Base-by-base conservation (phyloP, 2,113 vertebrate species). In the Uria lomvia region DNA sequence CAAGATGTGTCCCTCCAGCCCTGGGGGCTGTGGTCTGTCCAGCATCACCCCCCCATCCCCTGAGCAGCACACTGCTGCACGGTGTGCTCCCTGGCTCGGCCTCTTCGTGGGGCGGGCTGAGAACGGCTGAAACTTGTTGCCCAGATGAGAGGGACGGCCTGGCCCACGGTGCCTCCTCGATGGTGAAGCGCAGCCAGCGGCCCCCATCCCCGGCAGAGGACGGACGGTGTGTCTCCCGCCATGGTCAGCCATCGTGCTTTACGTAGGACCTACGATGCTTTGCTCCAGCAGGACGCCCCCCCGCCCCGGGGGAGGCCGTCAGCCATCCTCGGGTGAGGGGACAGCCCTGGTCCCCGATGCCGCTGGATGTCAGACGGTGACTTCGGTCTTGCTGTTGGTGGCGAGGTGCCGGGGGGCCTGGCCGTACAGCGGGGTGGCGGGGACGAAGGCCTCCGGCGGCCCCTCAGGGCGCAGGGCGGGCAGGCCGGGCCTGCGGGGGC, bases 351-450 rank as follows among this genome's bases (percentile, higher is more conserved):
- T 19, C 20, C 49, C 23, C 16, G 4, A 0, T 38, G 49, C 58
- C 1, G 5, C 40, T 1, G n/a, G 53, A 53, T 5, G 53, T 99
- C 98, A 99, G 96, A 99, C 99, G 2, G 99, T 99, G 95, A 99
- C 99, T 92, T 99, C 99, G 1, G 99, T 98, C 98, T 99, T 99
- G 98, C 99, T 99, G 98, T 99, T 99, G 92, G 99, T 99, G 97
- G 98, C 95, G 74, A 99, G 98, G 85, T 99, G 99, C 84, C 98
- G 97, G 11, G 94, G 23, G 2, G 95, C 86, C 30, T 95, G 98
- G 77, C 97, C 77, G 0, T 98, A 98, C 34, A 98, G 97, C 0
- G 90, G 83, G 34, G 98, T 38, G 8, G 98, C 97, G 23, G 99
- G 97, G 32, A 98, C 97, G 53, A 99, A 99, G 94, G 98, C 96